Base-by-base conservation (phyloP, 2,797 vertebrate genomes). In the Myotis pilosus region DNA sequence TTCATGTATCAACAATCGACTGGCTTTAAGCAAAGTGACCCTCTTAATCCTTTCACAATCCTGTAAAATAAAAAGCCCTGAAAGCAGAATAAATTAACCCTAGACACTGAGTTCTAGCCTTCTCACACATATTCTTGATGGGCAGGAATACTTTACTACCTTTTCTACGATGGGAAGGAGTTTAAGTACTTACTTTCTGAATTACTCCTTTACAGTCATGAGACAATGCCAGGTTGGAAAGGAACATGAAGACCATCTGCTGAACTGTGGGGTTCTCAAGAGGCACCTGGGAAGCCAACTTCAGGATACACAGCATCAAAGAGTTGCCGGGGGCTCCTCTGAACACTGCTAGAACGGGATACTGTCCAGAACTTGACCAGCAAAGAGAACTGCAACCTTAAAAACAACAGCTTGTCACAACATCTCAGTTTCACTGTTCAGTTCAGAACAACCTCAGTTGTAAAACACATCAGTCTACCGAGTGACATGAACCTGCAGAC, bases 331-430 rank as follows among this genome's bases (percentile, higher is more conserved):
- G 84, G 95, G 98, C 79, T 89, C 96, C 97, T 98, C 98, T 98
- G 96, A 98, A 95, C 55, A 97, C 93, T 20, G 97, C 83, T 0
- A 85, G 94, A 92, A 86, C 89, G 1, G 98, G 93, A n/a, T 96
- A 89, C 0, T 98, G 98, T 89, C 98, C 98, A 20, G 96, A 97
- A 91, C 95, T 97, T 25, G 97, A 97, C 95, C 98, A 98, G 80
- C 98, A 99, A 49, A 99, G 96, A 38, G 99, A 99, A 96, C 98
- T 98, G 98, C 99, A 99, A 51, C 99, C 99, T 99, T 96, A 80
- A 97, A 76, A 88, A 97, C 8, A 10, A 95, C 25, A 93, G 0
- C 2, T 80, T 4, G 9, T 97, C 89, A 97, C 4, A 22, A 68
- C 1, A 10, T 25, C 12, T 49, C n/a, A 20, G 81, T 15, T 64